Conservation (phyloP, 1,140 invertebrate genomes). For the Procambarus virginalis region DNA sequence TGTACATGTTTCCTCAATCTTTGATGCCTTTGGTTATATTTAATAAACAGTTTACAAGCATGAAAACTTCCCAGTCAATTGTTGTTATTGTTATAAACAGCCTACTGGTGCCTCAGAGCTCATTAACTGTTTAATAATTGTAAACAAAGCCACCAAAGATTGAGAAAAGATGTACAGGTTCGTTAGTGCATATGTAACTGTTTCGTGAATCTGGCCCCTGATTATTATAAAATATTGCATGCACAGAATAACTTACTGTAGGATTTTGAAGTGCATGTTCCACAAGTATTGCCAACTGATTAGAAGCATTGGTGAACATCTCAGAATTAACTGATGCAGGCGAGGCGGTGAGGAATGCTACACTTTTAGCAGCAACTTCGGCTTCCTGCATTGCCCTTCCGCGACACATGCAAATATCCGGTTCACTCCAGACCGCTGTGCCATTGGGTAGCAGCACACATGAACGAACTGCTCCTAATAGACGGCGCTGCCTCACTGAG, state of each 20-base stretch:
- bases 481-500: background rate
- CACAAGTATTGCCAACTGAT: slow-evolving; percentile 26
- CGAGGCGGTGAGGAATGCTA: slow-evolving; percentile 28
- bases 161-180: too few relatives aligned
- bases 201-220: too few relatives aligned
- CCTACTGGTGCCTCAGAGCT: too few relatives aligned
- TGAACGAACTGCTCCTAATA: slow-evolving; percentile 12
- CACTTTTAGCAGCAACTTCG: slow-evolving; percentile 19
- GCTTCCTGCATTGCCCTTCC: slow-evolving; percentile 30
- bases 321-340: slow-evolving; percentile 19
- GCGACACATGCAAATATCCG: slow-evolving; percentile 31
- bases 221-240: too few relatives aligned
- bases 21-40: too few relatives aligned
- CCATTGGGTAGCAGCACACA: slow-evolving; percentile 40
- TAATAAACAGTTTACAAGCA: too few relatives aligned
- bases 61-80: too few relatives aligned
- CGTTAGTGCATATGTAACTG: too few relatives aligned
- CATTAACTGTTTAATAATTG: too few relatives aligned
- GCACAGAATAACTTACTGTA: slow-evolving; percentile 21
- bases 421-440: slow-evolving; percentile 31
- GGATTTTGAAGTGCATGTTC: slow-evolving; percentile 43
- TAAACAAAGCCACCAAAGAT: too few relatives aligned
- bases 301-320: slow-evolving; percentile 30
- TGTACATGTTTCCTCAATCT: too few relatives aligned
- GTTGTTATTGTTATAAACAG: too few relatives aligned